Evolutionary conservation across 2,797 vertebrate species (phyloP).

Genomic region (Myripristis jacobus): DNA sequence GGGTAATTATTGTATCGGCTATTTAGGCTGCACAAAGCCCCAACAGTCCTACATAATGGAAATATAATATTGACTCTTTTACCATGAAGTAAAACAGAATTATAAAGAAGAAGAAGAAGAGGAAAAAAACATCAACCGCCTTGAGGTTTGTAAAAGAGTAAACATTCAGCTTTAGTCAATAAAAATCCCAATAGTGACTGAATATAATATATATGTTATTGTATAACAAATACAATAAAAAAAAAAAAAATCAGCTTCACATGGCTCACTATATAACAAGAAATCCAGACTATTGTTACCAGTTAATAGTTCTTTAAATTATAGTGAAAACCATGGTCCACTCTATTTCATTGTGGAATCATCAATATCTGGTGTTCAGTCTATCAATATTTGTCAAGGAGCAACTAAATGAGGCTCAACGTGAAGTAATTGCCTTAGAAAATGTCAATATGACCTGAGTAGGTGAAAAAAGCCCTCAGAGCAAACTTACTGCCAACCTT

Average conservation of each 20-base stretch:
- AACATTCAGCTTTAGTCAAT: neutral
- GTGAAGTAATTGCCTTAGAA: constrained; percentile 6
- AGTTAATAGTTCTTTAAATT: neutral
- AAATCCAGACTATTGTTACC: neutral
- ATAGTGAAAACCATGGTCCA: too few species aligned
- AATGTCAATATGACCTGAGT: constrained; percentile 21
- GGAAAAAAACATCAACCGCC: too few species aligned
- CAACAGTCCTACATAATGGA: too few species aligned
- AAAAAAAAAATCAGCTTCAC: neutral
- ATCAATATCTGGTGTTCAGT: neutral
- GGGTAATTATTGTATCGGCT: too few species aligned
- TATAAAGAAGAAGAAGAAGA: too few species aligned
- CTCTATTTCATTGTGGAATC: neutral
- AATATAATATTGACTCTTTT: too few species aligned
- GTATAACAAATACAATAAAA: neutral
- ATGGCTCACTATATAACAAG: neutral
- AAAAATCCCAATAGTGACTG: neutral
- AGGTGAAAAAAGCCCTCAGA: neutral
- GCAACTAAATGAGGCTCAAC: neutral
- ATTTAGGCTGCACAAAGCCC: too few species aligned
- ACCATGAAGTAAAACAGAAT: too few species aligned
- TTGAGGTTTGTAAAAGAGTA: neutral
- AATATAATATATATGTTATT: neutral
- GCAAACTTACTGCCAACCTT: neutral
- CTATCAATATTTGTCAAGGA: neutral